phyloP scores from a whole-genome alignment of 2,113 vertebrate genomes.

The Polypterus senegalus region DNA sequence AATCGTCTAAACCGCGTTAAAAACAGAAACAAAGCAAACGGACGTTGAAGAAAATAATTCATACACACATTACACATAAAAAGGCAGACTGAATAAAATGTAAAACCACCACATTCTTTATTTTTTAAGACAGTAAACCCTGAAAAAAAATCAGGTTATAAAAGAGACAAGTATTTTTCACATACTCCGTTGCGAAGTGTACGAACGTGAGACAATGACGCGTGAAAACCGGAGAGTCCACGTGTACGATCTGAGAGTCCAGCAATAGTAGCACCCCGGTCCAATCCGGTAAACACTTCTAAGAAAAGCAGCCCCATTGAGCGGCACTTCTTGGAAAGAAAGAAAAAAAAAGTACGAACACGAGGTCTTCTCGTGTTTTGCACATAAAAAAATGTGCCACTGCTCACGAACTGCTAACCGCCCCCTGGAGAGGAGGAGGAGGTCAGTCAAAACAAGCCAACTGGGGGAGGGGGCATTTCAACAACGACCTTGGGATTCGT shows the following conservation, averaged over 20 bases:
- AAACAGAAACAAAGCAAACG: too few species aligned
- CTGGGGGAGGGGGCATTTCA: not conserved
- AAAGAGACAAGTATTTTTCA: slow-evolving; percentile 12
- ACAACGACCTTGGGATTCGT: not conserved
- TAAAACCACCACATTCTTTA: not conserved
- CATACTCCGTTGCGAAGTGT: slow-evolving; percentile 51
- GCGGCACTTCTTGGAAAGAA: not conserved
- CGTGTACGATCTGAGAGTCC: not conserved
- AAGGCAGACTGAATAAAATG: too few species aligned
- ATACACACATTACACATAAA: too few species aligned
- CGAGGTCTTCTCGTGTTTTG: not conserved
- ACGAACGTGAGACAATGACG: slow-evolving; percentile 26
- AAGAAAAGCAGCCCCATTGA: too few species aligned
- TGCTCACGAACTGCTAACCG: not conserved
- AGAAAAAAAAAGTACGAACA: not conserved
- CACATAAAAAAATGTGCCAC: not conserved
- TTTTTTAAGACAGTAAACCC: slow-evolving; percentile 36
- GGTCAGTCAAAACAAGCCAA: not conserved
- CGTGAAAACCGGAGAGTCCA: not conserved
- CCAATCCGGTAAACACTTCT: not conserved
- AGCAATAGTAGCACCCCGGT: not conserved
- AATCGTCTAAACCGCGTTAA: too few species aligned
- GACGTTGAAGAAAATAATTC: too few species aligned
- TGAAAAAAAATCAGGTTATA: slow-evolving; percentile 41
- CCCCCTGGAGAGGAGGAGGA: not conserved